A percentile compares a stretch with the other conserved stretches of the same genome.
Conservation (phyloP, 2,113 vertebrate genomes). For the Phalacrocorax aristotelis region DNA sequence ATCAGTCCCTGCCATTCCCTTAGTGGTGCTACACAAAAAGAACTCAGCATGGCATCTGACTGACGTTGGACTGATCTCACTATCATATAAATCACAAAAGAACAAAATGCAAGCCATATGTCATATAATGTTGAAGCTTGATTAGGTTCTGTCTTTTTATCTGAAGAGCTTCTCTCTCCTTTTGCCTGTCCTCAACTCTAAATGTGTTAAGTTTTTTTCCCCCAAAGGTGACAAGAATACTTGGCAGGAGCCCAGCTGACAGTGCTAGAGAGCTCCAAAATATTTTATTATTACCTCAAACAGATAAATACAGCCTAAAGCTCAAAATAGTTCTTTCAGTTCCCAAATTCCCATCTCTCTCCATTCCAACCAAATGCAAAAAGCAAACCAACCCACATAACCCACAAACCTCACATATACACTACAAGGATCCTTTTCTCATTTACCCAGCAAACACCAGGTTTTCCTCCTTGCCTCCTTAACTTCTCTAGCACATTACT, state of each 20-base stretch:
- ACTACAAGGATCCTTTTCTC: neutral
- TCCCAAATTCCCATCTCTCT: neutral
- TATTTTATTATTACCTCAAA: neutral
- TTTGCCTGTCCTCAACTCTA: neutral
- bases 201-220: neutral
- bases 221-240: neutral
- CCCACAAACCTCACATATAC: neutral
- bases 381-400: neutral
- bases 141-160: neutral
- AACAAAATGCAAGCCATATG: neutral
- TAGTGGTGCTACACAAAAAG: neutral
- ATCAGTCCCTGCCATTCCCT: neutral
- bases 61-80: neutral
- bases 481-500: neutral
- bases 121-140: too few species aligned
- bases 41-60: neutral
- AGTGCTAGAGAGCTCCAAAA: neutral
- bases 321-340: neutral
- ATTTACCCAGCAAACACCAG: neutral
- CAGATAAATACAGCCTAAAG: neutral
- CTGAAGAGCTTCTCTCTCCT: neutral
- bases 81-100: neutral
- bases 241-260: neutral
- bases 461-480: neutral
- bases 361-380: neutral